These are phyloP conservation scores for Patella pellucida DNA, from an alignment of 2,888 invertebrate genomes.

Conservation along the genomic window DNA sequence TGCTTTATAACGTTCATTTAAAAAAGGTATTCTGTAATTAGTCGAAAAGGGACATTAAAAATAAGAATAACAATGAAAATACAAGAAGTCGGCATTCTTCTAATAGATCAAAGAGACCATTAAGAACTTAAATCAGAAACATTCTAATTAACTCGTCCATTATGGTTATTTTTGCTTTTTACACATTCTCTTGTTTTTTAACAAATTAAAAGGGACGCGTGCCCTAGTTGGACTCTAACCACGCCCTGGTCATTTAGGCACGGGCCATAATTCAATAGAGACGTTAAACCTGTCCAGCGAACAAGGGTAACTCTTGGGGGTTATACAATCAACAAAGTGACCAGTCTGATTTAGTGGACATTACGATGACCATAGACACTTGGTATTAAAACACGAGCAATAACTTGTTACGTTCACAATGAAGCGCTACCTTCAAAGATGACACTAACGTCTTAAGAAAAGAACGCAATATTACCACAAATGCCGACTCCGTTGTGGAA, in stretches of 20 bases:
- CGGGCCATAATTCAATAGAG: constrained; percentile 6
- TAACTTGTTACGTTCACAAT: background rate
- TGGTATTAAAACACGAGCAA: background rate
- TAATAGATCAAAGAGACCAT: too few relatives aligned
- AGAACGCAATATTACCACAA: background rate
- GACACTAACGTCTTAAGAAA: constrained; percentile 8
- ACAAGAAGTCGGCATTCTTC: too few relatives aligned
- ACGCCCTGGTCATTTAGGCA: background rate
- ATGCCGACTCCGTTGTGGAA: background rate
- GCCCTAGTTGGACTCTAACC: background rate
- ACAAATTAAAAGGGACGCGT: constrained; percentile 1
- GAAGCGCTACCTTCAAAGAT: constrained; percentile 1
- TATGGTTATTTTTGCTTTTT: too few relatives aligned
- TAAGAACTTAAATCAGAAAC: too few relatives aligned
- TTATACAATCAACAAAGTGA: constrained; percentile 2
- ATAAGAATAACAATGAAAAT: too few relatives aligned
- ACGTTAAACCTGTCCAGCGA: constrained; percentile 7
- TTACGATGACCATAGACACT: background rate
- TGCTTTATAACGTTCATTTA: too few relatives aligned
- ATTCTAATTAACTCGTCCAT: too few relatives aligned
- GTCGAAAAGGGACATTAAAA: too few relatives aligned
- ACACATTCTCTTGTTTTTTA: background rate
- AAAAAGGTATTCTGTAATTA: too few relatives aligned
- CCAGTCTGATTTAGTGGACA: constrained; percentile 4
- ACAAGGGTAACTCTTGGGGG: background rate